These are phyloP conservation scores for Pseudeuparius sepicola DNA, from an alignment of 2,888 invertebrate species.

Conservation along the genomic window DNA sequence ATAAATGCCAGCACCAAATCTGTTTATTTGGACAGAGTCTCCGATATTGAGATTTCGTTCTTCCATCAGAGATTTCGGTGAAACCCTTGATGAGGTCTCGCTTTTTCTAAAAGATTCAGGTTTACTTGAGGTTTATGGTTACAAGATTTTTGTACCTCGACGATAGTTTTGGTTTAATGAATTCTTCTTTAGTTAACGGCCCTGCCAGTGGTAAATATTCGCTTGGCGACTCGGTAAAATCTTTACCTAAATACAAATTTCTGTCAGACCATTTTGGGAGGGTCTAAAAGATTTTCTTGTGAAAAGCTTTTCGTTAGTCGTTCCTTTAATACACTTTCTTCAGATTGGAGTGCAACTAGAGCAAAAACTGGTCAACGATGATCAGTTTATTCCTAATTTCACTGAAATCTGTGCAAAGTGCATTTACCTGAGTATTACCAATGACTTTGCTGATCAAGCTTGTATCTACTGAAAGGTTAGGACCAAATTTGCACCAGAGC, in stretches of 20 bases:
- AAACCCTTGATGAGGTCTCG: slow-evolving; percentile 3
- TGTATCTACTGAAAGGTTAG: slow-evolving; percentile 26
- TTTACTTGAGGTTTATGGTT: too few relatives aligned
- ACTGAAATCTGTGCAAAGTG: too few relatives aligned
- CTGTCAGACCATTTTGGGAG: slow-evolving; percentile 50
- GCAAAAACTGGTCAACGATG: too few relatives aligned
- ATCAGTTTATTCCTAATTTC: too few relatives aligned
- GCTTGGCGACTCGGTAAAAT: slow-evolving; percentile 36
- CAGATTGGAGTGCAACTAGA: slow-evolving; percentile 1
- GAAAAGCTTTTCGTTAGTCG: not conserved
- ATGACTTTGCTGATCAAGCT: too few relatives aligned
- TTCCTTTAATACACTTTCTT: not conserved
- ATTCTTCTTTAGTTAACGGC: slow-evolving; percentile 31
- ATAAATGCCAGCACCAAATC: slow-evolving; percentile 40
- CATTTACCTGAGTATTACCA: too few relatives aligned
- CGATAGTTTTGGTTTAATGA: slow-evolving; percentile 27
- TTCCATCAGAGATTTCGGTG: slow-evolving; percentile 19
- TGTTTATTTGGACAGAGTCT: slow-evolving; percentile 52
- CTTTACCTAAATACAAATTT: slow-evolving; percentile 46
- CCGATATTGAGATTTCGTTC: slow-evolving; percentile 75
- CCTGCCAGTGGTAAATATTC: slow-evolving; percentile 35
- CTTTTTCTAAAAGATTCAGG: too few relatives aligned
- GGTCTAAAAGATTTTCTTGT: too few relatives aligned
- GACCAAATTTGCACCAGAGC: slow-evolving; percentile 37
- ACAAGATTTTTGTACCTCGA: slow-evolving; percentile 6